Conservation (phyloP, 1,140 invertebrate species). For the Diplogasteroides magnus region DNA sequence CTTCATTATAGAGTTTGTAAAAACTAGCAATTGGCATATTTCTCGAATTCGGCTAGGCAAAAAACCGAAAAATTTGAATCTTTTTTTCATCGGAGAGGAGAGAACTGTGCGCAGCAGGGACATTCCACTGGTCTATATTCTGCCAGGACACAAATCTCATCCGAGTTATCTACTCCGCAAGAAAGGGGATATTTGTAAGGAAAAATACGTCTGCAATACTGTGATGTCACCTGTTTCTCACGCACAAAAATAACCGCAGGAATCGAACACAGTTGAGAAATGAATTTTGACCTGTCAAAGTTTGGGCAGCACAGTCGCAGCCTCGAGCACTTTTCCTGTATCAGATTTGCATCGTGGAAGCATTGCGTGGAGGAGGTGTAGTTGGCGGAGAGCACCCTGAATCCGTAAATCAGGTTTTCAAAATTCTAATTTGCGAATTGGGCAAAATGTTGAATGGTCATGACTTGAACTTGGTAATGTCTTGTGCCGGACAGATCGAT, state of each 20-base stretch:
- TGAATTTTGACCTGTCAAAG: constrained; percentile 27
- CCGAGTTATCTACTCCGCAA: too few species aligned
- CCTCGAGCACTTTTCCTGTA: constrained; percentile 25
- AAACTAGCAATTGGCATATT: not conserved
- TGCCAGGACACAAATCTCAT: too few species aligned
- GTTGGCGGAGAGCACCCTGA: constrained; percentile 12
- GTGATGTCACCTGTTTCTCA: too few species aligned
- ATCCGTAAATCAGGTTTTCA: too few species aligned
- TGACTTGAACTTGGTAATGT: too few species aligned
- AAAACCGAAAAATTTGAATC: not conserved
- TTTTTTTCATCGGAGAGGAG: not conserved
- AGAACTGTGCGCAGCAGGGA: not conserved
- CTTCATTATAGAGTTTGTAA: not conserved
- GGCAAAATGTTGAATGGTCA: too few species aligned
- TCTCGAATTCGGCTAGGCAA: not conserved
- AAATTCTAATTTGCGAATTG: too few species aligned
- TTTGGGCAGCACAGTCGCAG: constrained; percentile 26
- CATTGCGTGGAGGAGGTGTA: constrained; percentile 15
- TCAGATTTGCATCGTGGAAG: constrained; percentile 26
- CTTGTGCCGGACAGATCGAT: not conserved
- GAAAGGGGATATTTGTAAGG: too few species aligned
- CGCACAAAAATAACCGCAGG: too few species aligned
- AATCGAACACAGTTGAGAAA: too few species aligned
- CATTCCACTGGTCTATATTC: too few species aligned
- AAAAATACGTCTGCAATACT: too few species aligned